Conservation (phyloP, 1,140 invertebrate species). For the Procambarus clarkii region DNA sequence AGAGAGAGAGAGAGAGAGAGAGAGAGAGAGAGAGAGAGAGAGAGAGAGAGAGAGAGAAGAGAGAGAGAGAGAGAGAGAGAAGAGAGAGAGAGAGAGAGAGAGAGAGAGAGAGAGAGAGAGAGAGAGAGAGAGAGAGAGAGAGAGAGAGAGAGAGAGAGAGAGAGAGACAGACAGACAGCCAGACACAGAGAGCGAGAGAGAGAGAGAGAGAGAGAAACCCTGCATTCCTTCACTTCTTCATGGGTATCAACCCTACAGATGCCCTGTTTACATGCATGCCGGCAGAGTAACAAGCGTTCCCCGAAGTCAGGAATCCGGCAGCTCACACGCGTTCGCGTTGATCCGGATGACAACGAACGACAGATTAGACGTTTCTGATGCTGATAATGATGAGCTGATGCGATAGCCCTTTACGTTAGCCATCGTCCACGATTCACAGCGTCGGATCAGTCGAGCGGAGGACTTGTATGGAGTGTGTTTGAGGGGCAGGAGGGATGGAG, state of each 20-base stretch:
- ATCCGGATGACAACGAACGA: background rate
- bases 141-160: slow-evolving; percentile 1
- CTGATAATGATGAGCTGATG: background rate
- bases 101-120: slow-evolving; percentile 4
- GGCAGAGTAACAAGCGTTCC: background rate
- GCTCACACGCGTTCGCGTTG: background rate
- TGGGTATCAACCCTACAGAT: background rate
- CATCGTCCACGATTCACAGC: too few species aligned
- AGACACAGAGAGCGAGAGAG: background rate
- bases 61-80: too few species aligned
- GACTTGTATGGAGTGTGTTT: too few species aligned
- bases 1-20: too few species aligned
- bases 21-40: too few species aligned
- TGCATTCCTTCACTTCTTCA: background rate
- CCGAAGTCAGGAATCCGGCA: background rate
- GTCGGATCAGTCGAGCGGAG: too few species aligned
- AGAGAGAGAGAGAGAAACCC: background rate
- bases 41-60: too few species aligned
- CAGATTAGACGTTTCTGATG: background rate
- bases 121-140: slow-evolving; percentile 1
- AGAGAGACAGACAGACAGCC: background rate
- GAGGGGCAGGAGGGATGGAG: too few species aligned
- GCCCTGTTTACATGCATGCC: background rate
- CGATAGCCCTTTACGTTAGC: background rate
- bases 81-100: too few species aligned